A percentile compares a stretch with the other conserved stretches of the same genome.
Conservation (phyloP, 2,888 invertebrate species). For the Mythimna impura region DNA sequence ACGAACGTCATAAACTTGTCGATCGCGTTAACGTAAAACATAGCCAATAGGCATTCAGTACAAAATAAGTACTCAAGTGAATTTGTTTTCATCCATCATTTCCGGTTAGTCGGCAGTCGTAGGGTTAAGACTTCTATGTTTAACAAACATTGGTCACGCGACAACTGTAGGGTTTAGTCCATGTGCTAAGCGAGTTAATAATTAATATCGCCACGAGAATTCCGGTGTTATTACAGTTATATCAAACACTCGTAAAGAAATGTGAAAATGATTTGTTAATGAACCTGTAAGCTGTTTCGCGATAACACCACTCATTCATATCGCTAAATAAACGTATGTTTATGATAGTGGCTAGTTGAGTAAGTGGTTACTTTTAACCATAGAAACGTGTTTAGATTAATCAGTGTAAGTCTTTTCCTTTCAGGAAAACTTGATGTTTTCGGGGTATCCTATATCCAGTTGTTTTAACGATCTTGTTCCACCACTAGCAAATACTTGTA, state of each 20-base stretch:
- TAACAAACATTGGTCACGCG: constrained; percentile 74
- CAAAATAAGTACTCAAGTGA: neutral
- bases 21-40: too few species aligned
- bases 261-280: constrained; percentile 55
- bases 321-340: constrained; percentile 12
- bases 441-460: neutral
- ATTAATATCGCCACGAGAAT: constrained; percentile 47
- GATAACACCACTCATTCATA: constrained; percentile 46
- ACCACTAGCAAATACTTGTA: too few species aligned
- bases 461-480: too few species aligned
- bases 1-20: too few species aligned
- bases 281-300: constrained; percentile 39
- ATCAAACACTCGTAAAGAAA: constrained; percentile 59
- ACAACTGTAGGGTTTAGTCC: constrained; percentile 60
- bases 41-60: too few species aligned
- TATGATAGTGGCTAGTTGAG: constrained; percentile 11
- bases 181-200: constrained; percentile 50
- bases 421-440: neutral
- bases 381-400: neutral
- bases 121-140: constrained; percentile 64
- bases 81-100: constrained; percentile 7
- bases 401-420: neutral
- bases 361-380: neutral
- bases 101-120: constrained; percentile 8
- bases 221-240: constrained; percentile 57